Evolutionary conservation across 2,888 invertebrate species (phyloP).

Genomic region (Blomia tropicalis): DNA sequence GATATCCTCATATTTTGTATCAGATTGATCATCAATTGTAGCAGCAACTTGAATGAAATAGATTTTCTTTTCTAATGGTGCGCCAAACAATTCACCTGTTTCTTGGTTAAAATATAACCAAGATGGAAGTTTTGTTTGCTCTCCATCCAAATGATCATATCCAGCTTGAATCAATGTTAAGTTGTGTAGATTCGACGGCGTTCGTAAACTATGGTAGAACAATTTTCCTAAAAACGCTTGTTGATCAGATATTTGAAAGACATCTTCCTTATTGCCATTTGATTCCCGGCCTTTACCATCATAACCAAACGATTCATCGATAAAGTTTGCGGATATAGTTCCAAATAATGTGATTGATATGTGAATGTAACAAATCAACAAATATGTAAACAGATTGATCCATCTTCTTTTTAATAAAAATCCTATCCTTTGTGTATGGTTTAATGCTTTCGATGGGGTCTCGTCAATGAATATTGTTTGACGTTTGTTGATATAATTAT

Average conservation of each 20-base stretch:
- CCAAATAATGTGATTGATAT: too few relatives aligned
- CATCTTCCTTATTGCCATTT: not conserved
- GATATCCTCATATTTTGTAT: conserved; percentile 5
- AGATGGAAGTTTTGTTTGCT: conserved; percentile 40
- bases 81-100: conserved; percentile 54
- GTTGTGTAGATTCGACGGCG: not conserved
- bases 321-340: too few relatives aligned
- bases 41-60: conserved; percentile 17
- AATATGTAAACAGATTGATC: too few relatives aligned
- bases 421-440: too few relatives aligned
- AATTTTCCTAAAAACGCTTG: conserved; percentile 13
- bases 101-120: conserved; percentile 57
- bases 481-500: too few relatives aligned
- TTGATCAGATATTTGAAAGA: conserved; percentile 10
- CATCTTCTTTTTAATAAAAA: too few relatives aligned
- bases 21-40: not conserved
- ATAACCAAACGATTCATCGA: too few relatives aligned
- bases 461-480: too few relatives aligned
- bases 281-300: too few relatives aligned
- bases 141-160: not conserved
- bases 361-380: too few relatives aligned
- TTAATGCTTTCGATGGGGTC: too few relatives aligned
- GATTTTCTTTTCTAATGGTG: conserved; percentile 40
- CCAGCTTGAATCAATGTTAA: conserved; percentile 1
- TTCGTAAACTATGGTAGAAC: conserved; percentile 1